Conservation (phyloP, 2,888 invertebrate species). For the Beris chalybata region DNA sequence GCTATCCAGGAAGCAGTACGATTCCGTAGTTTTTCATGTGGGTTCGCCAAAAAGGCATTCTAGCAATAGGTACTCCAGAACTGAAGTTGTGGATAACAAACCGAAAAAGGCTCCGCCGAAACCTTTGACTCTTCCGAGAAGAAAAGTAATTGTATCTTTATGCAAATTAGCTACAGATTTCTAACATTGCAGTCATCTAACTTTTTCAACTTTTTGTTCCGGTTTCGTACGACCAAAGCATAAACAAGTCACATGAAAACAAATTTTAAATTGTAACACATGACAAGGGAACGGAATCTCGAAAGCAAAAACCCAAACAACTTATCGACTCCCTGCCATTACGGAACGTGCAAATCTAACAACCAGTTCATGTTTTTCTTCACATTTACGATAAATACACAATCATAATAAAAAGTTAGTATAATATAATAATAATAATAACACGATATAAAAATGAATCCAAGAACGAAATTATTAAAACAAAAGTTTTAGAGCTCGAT, state of each 20-base stretch:
- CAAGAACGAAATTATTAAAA: too few relatives aligned
- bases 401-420: too few relatives aligned
- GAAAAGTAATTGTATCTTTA: conserved; percentile 7
- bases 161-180: conserved; percentile 30
- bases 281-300: conserved; percentile 20
- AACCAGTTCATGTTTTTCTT: conserved; percentile 24
- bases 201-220: conserved; percentile 3
- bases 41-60: too few relatives aligned
- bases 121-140: conserved; percentile 10
- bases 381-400: neutral
- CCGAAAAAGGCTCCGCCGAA: neutral
- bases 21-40: too few relatives aligned
- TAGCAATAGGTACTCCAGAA: too few relatives aligned
- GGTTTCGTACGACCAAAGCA: neutral
- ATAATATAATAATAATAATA: too few relatives aligned
- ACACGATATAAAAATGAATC: too few relatives aligned
- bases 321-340: conserved; percentile 16
- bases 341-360: conserved; percentile 24
- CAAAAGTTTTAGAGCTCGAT: conserved; percentile 4
- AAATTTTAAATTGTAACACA: conserved; percentile 27
- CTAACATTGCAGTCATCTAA: neutral
- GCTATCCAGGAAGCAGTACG: too few relatives aligned
- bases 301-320: neutral
- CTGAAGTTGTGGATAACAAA: too few relatives aligned
- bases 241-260: conserved; percentile 1